Evolutionary conservation across 2,113 vertebrate species (phyloP).

Genomic region (Tetrao urogallus): DNA sequence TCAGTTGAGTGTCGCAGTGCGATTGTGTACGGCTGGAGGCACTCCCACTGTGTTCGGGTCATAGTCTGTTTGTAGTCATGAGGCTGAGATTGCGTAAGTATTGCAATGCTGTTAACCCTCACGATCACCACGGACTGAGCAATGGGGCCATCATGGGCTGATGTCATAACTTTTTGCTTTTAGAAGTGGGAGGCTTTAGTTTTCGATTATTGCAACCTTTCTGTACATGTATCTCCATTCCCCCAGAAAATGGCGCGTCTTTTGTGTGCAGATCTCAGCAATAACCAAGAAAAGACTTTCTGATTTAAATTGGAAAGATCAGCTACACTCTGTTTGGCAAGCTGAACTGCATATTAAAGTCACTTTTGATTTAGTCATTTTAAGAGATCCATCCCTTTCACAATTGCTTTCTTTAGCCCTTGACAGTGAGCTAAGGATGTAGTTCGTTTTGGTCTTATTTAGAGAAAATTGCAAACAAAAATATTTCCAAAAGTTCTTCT

Average conservation of each 20-base stretch:
- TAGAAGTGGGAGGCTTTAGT: slow-evolving; percentile 17
- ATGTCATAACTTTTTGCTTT: not conserved
- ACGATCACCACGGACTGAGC: not conserved
- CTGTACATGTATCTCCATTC: not conserved
- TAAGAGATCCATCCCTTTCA: slow-evolving; percentile 5
- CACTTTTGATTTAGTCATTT: slow-evolving; percentile 57
- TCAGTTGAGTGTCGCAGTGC: not conserved
- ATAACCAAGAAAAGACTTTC: slow-evolving; percentile 30
- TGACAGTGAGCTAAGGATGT: not conserved
- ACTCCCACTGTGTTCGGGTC: not conserved
- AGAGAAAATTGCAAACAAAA: slow-evolving; percentile 25
- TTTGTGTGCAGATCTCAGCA: slow-evolving; percentile 59
- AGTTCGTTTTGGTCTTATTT: not conserved
- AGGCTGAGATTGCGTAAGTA: not conserved
- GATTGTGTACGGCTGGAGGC: not conserved
- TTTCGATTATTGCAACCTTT: slow-evolving; percentile 52
- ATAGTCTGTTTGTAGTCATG: not conserved
- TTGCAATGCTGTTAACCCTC: not conserved
- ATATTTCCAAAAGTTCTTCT: not conserved
- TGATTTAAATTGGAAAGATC: slow-evolving; percentile 54
- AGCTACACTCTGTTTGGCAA: slow-evolving; percentile 31
- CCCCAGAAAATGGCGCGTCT: slow-evolving; percentile 3
- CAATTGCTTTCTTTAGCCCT: not conserved
- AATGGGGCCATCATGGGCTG: not conserved
- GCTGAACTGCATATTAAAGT: slow-evolving; percentile 31